phyloP scores from a whole-genome alignment of 2,797 vertebrate genomes.

The Champsocephalus esox region DNA sequence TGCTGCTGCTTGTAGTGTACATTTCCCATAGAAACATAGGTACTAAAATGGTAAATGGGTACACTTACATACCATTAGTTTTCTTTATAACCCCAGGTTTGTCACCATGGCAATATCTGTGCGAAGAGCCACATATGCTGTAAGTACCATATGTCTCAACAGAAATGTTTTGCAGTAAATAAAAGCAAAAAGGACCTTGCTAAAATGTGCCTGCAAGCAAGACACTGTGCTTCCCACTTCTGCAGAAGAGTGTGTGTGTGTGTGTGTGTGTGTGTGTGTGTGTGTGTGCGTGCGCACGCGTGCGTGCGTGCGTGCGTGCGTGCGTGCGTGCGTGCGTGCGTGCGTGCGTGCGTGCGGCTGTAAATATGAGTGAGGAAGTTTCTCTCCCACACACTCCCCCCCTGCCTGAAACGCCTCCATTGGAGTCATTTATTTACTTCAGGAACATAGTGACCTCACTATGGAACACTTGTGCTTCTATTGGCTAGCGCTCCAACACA shows the following conservation, averaged over 20 bases:
- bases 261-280: not conserved
- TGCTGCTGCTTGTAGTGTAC: too few relatives aligned
- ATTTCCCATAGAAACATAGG: too few relatives aligned
- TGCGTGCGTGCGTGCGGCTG: not conserved
- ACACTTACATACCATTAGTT: not conserved
- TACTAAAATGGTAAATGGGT: too few relatives aligned
- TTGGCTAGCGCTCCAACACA: too few relatives aligned
- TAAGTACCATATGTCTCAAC: slow-evolving; percentile 7
- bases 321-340: too few relatives aligned
- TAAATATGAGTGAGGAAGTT: not conserved
- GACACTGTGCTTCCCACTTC: slow-evolving; percentile 2
- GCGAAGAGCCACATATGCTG: slow-evolving; percentile 2
- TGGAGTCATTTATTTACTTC: too few relatives aligned
- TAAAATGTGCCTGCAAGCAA: slow-evolving; percentile 32
- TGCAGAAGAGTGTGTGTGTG: not conserved
- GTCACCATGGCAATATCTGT: slow-evolving; percentile 33
- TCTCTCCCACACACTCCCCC: too few relatives aligned
- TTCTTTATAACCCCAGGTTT: not conserved
- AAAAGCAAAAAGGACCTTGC: slow-evolving; percentile 24
- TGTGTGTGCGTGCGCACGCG: too few relatives aligned
- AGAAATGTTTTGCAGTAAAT: slow-evolving; percentile 16
- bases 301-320: not conserved
- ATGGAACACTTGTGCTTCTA: too few relatives aligned
- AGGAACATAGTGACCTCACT: too few relatives aligned
- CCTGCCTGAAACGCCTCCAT: too few relatives aligned